Evolutionary conservation across 2,797 vertebrate species (phyloP).

Genomic region (Gobio occitaniae): DNA sequence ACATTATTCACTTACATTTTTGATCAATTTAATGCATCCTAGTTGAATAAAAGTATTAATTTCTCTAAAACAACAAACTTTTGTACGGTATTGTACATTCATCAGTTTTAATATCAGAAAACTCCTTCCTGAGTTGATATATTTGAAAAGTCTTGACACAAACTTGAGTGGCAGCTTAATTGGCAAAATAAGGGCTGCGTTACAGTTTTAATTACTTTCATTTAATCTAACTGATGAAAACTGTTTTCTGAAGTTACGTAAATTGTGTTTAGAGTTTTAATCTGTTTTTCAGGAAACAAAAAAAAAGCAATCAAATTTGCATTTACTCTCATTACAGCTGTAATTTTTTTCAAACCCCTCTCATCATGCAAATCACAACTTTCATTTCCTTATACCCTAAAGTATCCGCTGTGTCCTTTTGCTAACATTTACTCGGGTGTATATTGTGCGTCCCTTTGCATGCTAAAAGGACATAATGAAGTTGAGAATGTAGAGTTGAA

Average conservation of each 20-base stretch:
- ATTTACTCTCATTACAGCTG: not conserved
- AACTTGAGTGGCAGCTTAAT: not conserved
- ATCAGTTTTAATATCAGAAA: slow-evolving; percentile 3
- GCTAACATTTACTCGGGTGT: not conserved
- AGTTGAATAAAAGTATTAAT: not conserved
- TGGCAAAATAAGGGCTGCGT: not conserved
- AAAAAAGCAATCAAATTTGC: not conserved
- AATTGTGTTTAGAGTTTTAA: not conserved
- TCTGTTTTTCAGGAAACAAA: not conserved
- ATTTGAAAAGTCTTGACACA: not conserved
- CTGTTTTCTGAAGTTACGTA: not conserved
- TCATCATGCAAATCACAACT: not conserved
- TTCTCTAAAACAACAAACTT: not conserved
- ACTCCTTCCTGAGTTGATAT: not conserved
- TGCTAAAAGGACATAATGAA: slow-evolving; percentile 34
- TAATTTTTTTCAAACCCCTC: not conserved
- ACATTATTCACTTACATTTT: not conserved
- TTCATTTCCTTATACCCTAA: not conserved
- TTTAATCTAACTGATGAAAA: slow-evolving; percentile 12
- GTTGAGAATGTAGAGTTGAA: slow-evolving; percentile 14
- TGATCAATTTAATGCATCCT: not conserved
- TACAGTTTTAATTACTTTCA: not conserved
- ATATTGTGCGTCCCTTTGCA: not conserved
- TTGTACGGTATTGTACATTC: not conserved
- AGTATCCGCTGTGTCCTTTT: slow-evolving; percentile 1